Evolutionary conservation across 1,140 invertebrate species (phyloP).

Genomic region (Littorina saxatilis): DNA sequence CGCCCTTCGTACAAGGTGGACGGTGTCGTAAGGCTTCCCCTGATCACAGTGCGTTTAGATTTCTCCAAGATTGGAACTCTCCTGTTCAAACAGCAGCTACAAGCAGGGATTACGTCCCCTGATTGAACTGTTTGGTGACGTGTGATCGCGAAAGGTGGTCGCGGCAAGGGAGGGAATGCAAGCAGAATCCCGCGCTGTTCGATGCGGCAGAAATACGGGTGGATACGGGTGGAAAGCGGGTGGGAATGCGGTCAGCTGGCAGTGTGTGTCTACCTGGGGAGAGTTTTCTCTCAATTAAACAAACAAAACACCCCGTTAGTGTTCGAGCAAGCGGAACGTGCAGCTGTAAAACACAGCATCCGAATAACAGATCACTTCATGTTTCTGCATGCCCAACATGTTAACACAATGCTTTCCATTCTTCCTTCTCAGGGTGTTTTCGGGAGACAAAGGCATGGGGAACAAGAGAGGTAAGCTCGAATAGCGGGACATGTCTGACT

Average conservation of each 20-base stretch:
- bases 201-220: neutral
- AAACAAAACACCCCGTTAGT: neutral
- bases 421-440: too few relatives aligned
- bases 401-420: too few relatives aligned
- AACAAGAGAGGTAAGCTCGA: too few relatives aligned
- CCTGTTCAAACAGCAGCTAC: neutral
- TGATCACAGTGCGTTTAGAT: neutral
- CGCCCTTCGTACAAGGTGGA: too few relatives aligned
- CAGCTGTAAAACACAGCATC: neutral
- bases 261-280: neutral
- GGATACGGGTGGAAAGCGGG: neutral
- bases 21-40: too few relatives aligned
- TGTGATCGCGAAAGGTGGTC: too few relatives aligned
- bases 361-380: neutral
- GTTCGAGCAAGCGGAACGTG: too few relatives aligned
- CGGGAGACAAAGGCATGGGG: too few relatives aligned
- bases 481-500: too few relatives aligned
- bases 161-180: neutral
- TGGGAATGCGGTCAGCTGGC: slow-evolving; percentile 12
- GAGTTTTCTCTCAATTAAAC: slow-evolving; percentile 8
- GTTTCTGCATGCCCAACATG: too few relatives aligned
- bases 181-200: neutral
- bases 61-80: neutral
- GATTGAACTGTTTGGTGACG: neutral
- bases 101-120: neutral